Conservation (phyloP, 2,797 vertebrate genomes). For the Sparus aurata region DNA sequence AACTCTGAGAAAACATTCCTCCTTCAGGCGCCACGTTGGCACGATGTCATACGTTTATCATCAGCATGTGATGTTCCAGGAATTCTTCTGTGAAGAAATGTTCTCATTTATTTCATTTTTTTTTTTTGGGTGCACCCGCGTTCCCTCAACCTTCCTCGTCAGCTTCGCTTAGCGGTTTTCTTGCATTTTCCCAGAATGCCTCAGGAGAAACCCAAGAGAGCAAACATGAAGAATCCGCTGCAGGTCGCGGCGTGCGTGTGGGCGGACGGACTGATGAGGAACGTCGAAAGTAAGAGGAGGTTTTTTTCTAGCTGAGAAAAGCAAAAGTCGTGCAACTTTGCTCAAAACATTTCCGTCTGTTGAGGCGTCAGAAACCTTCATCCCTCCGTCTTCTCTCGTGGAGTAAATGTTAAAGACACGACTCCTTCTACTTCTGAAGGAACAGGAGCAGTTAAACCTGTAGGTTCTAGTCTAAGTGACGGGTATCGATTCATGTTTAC, state of each 20-base stretch:
- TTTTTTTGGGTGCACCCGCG: background rate
- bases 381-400: background rate
- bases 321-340: conserved; percentile 1
- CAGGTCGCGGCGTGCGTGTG: conserved; percentile 44
- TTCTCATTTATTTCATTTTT: background rate
- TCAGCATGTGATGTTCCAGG: background rate
- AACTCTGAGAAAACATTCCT: conserved; percentile 1
- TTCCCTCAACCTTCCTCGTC: conserved; percentile 26
- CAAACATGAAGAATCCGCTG: conserved; percentile 13
- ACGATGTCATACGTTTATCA: background rate
- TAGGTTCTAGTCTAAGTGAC: too few relatives aligned
- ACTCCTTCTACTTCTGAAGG: background rate
- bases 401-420: background rate
- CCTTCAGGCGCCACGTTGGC: conserved; percentile 26
- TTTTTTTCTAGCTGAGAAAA: conserved; percentile 16
- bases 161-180: conserved; percentile 12
- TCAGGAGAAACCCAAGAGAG: conserved; percentile 16
- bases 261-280: conserved; percentile 43
- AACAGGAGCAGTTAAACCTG: background rate
- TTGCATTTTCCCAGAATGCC: conserved; percentile 48
- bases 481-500: background rate
- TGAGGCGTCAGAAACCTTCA: background rate
- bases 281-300: background rate
- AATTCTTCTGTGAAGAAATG: background rate
- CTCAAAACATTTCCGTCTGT: conserved; percentile 12